Conservation (phyloP, 2,113 vertebrate species). For the Bostrychus sinensis region DNA sequence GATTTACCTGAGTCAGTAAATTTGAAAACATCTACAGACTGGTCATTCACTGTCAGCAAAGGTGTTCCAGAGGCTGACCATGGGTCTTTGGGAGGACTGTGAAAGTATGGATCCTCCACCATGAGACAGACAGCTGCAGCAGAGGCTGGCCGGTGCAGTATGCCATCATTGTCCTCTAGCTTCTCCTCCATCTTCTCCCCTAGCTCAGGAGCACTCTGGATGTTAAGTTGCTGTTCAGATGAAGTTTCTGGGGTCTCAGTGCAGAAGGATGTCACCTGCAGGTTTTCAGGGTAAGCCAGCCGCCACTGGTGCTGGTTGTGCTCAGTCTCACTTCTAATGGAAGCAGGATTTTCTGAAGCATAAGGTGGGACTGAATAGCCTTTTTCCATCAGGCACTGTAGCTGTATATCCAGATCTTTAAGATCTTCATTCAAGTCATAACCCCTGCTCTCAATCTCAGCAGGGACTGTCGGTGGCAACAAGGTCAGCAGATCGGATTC, state of each 20-base stretch:
- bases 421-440: conserved; percentile 43
- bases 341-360: conserved; percentile 14
- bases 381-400: conserved; percentile 24
- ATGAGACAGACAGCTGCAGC: conserved; percentile 50
- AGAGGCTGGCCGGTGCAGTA: not conserved
- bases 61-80: conserved; percentile 33
- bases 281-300: not conserved
- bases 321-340: not conserved
- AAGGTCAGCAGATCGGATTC: conserved; percentile 43
- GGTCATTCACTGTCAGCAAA: conserved; percentile 43
- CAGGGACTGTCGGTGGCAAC: not conserved
- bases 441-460: conserved; percentile 18
- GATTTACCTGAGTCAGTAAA: conserved; percentile 55
- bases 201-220: not conserved
- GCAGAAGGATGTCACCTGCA: conserved; percentile 3
- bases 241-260: not conserved
- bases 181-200: conserved; percentile 5
- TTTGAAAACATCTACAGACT: conserved; percentile 24
- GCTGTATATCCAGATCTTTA: conserved; percentile 12
- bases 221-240: not conserved
- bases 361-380: conserved; percentile 2
- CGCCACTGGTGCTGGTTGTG: conserved; percentile 12
- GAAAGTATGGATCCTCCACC: conserved; percentile 83
- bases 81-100: conserved; percentile 4
- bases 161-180: not conserved